A percentile compares a stretch with the other conserved stretches of the same genome.
Conservation (phyloP, 2,888 invertebrate genomes). For the Mesorhabditis sp. region DNA sequence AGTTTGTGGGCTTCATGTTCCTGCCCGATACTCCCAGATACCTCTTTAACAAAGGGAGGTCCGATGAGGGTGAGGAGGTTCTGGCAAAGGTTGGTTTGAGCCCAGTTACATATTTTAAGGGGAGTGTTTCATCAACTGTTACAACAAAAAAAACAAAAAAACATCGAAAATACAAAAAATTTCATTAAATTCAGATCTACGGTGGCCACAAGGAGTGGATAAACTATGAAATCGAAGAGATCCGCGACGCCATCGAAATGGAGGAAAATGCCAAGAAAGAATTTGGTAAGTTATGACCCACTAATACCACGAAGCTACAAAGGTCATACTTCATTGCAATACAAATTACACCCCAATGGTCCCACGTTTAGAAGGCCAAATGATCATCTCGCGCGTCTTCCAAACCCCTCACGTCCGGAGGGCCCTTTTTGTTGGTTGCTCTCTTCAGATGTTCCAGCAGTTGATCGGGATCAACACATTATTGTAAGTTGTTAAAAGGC, state of each 20-base stretch:
- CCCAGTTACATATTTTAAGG: too few species aligned
- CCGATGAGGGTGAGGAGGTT: conserved; percentile 33
- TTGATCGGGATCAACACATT: conserved; percentile 66
- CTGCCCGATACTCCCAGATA: conserved; percentile 65
- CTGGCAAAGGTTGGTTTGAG: conserved; percentile 11
- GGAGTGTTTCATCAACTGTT: too few species aligned
- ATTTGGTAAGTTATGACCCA: background rate
- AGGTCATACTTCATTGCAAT: too few species aligned
- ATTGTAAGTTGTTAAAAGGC: conserved; percentile 58
- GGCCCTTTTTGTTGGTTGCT: conserved; percentile 64
- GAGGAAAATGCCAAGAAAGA: background rate
- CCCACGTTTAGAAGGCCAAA: background rate
- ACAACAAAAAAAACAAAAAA: background rate
- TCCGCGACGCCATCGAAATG: conserved; percentile 23
- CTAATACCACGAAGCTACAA: too few species aligned
- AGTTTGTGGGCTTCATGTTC: conserved; percentile 64
- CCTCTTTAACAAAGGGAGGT: conserved; percentile 36
- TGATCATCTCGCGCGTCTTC: conserved; percentile 36
- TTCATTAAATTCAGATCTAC: conserved; percentile 29
- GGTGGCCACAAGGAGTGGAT: conserved; percentile 44
- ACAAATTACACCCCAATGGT: background rate
- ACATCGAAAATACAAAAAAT: background rate
- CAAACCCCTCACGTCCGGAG: conserved; percentile 47
- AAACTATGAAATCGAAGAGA: conserved; percentile 45
- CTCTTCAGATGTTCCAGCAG: conserved; percentile 64